Conservation (phyloP, 2,888 invertebrate species). For the Trissolcus brochymenae region DNA sequence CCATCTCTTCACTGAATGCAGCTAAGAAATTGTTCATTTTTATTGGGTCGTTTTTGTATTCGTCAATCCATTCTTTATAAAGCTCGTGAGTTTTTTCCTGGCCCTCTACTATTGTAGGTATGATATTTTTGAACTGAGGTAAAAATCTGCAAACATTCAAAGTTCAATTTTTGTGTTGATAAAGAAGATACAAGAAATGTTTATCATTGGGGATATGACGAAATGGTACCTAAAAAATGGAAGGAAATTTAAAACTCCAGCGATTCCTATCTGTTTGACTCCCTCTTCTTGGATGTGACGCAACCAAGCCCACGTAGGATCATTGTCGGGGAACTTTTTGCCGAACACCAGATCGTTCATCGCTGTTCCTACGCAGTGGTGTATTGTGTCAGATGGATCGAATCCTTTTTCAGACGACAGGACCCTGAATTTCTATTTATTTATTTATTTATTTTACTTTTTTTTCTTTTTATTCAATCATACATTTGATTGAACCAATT, state of each 20-base stretch:
- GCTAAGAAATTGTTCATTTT: conserved; percentile 79
- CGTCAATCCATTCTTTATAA: conserved; percentile 83
- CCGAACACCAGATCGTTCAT: conserved; percentile 89
- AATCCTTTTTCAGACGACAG: conserved; percentile 66
- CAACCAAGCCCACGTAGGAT: conserved; percentile 87
- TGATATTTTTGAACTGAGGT: conserved; percentile 81
- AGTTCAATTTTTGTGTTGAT: not conserved
- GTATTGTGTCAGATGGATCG: conserved; percentile 79
- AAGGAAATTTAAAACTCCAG: conserved; percentile 89
- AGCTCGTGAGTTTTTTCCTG: conserved; percentile 84
- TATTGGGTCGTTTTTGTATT: conserved; percentile 71
- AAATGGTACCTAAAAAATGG: conserved; percentile 84
- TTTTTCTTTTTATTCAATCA: not conserved
- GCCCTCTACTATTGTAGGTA: conserved; percentile 82
- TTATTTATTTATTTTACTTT: not conserved
- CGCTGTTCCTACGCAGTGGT: conserved; percentile 87
- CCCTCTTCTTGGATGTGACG: conserved; percentile 89
- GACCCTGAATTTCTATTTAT: conserved; percentile 64
- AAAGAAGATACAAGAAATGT: not conserved
- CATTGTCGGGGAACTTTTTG: conserved; percentile 81
- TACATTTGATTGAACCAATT: not conserved
- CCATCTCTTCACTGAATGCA: conserved; percentile 82
- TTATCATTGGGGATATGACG: not conserved
- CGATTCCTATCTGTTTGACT: conserved; percentile 87
- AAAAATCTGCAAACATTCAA: conserved; percentile 78